Evolutionary conservation across 1,140 invertebrate genomes (phyloP).

Genomic region (Cydia pomonella): DNA sequence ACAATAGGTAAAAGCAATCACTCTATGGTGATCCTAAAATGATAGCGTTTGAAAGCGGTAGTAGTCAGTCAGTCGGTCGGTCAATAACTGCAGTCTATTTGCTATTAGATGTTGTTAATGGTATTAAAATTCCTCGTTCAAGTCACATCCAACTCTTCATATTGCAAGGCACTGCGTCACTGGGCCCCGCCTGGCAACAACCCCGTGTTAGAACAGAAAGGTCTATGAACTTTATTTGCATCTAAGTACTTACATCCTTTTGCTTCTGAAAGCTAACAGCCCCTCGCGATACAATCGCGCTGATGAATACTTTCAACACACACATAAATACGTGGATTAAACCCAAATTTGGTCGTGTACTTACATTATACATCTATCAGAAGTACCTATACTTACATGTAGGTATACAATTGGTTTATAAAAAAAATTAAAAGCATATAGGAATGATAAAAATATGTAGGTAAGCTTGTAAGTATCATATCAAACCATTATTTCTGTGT

Average conservation of each 20-base stretch:
- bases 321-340: slow-evolving; percentile 33
- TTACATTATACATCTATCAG: not conserved
- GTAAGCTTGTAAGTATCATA: no score
- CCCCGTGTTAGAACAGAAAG: not conserved
- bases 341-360: slow-evolving; percentile 28
- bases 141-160: slow-evolving; percentile 26
- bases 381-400: slow-evolving; percentile 23
- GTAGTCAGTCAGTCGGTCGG: no score
- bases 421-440: not conserved
- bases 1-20: no score
- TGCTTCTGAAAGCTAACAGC: slow-evolving; percentile 53
- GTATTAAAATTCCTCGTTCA: not conserved
- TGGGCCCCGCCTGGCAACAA: slow-evolving; percentile 27
- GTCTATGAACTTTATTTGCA: not conserved
- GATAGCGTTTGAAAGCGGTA: no score
- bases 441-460: no score
- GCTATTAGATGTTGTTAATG: not conserved
- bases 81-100: not conserved
- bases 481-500: no score
- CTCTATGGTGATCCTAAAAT: no score
- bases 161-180: slow-evolving; percentile 27
- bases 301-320: slow-evolving; percentile 73
- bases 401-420: not conserved
- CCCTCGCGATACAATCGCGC: slow-evolving; percentile 63
- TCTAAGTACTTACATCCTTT: not conserved